Evolutionary conservation across 1,140 invertebrate genomes (phyloP).

Genomic region (Drosophila hydei): DNA sequence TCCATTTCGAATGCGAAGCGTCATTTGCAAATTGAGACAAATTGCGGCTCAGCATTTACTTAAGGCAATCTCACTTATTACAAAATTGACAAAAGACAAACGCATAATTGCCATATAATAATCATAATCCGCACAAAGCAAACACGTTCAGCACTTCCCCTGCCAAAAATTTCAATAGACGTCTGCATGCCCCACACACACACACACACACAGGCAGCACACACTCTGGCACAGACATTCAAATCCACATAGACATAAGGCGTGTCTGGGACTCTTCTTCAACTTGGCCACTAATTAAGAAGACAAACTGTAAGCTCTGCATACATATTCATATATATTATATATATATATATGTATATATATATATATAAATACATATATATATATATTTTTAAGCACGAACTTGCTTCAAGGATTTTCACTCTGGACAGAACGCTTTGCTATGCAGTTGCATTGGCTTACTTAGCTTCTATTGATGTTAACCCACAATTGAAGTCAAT

Average conservation of each 20-base stretch:
- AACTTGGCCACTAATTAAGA: constrained; percentile 79
- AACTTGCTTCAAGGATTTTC: constrained; percentile 13
- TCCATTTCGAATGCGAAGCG: constrained; percentile 33
- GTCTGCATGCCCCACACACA: constrained; percentile 8
- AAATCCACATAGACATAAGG: constrained; percentile 14
- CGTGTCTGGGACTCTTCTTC: constrained; percentile 33
- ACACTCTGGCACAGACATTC: constrained; percentile 18
- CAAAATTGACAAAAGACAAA: constrained; percentile 72
- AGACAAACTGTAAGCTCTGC: constrained; percentile 63
- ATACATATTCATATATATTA: constrained; percentile 9
- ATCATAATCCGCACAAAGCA: constrained; percentile 80
- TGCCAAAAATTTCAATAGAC: constrained; percentile 10
- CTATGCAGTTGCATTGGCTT: neutral
- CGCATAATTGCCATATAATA: constrained; percentile 80
- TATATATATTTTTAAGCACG: constrained; percentile 1
- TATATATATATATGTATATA: neutral
- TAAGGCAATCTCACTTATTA: constrained; percentile 68
- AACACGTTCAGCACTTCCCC: constrained; percentile 37
- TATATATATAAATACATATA: neutral
- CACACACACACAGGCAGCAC: neutral
- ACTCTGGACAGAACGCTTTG: neutral
- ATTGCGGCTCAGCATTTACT: constrained; percentile 63
- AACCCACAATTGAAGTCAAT: constrained; percentile 28
- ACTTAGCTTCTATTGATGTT: constrained; percentile 9
- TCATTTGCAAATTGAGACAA: constrained; percentile 67